These are phyloP conservation scores for Ditylenchus weischeri DNA, from an alignment of 2,888 invertebrate species.

Conservation along the genomic window DNA sequence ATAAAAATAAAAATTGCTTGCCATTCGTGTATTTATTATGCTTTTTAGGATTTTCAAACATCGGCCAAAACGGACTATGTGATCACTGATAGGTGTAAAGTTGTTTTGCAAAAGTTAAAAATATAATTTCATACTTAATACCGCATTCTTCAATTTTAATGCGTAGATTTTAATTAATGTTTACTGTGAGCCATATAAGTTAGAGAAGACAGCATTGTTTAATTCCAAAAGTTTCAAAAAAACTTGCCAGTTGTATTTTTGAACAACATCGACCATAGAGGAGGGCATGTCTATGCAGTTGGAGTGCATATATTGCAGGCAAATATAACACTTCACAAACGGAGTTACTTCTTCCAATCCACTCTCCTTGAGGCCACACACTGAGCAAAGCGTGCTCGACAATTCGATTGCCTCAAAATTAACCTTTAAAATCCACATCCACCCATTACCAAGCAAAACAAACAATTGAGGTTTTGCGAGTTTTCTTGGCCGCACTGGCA, in stretches of 20 bases:
- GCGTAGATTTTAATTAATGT: too few relatives aligned
- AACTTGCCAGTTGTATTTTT: conserved; percentile 77
- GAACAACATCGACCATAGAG: conserved; percentile 78
- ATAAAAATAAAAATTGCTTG: too few relatives aligned
- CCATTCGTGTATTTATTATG: too few relatives aligned
- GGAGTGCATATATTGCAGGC: conserved; percentile 23
- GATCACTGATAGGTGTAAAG: too few relatives aligned
- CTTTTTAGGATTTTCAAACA: too few relatives aligned
- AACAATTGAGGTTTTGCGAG: conserved; percentile 1
- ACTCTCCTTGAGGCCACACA: not conserved
- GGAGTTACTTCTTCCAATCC: conserved; percentile 1
- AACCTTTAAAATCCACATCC: not conserved
- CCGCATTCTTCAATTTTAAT: too few relatives aligned
- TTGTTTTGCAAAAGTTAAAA: too few relatives aligned
- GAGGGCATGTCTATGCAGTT: conserved; percentile 77
- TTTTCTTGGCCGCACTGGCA: conserved; percentile 5
- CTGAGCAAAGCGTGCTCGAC: not conserved
- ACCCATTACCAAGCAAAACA: not conserved
- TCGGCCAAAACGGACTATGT: too few relatives aligned
- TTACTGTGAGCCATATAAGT: too few relatives aligned
- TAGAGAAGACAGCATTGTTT: too few relatives aligned
- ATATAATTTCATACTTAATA: too few relatives aligned
- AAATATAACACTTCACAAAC: conserved; percentile 20
- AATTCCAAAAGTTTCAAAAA: too few relatives aligned
- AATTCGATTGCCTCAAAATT: not conserved